These are phyloP conservation scores for Rhinogobio ventralis DNA, from an alignment of 2,797 vertebrate species.

Conservation along the genomic window DNA sequence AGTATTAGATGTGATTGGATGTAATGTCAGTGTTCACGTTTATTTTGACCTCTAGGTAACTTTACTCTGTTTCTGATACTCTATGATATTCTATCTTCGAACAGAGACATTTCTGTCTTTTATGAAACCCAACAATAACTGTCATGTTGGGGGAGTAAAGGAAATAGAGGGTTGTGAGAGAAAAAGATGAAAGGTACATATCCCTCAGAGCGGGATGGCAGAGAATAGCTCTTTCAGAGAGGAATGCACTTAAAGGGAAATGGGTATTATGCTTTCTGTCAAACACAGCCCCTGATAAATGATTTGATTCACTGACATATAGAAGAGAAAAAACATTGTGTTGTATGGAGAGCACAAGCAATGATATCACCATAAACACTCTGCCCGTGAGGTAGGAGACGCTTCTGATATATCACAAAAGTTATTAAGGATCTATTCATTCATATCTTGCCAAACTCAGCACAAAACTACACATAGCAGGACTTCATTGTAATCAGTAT, in stretches of 20 bases:
- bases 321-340: conserved; percentile 16
- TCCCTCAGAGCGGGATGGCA: conserved; percentile 46
- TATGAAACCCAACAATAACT: conserved; percentile 66
- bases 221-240: conserved; percentile 35
- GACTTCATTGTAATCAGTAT: conserved; percentile 1
- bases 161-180: conserved; percentile 69
- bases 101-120: conserved; percentile 55
- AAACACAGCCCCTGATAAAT: conserved; percentile 40
- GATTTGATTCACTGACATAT: conserved; percentile 42
- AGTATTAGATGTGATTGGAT: not conserved
- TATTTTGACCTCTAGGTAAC: conserved; percentile 43
- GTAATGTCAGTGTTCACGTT: conserved; percentile 11
- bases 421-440: conserved; percentile 18
- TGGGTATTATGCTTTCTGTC: conserved; percentile 29
- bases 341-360: not conserved
- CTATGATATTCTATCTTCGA: conserved; percentile 20
- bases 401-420: not conserved
- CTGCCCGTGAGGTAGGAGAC: not conserved
- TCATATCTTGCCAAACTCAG: conserved; percentile 20
- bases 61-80: conserved; percentile 15
- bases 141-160: conserved; percentile 61
- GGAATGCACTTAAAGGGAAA: conserved; percentile 29
- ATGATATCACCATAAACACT: conserved; percentile 32
- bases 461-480: not conserved
- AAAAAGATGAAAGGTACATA: conserved; percentile 71